Base-by-base conservation (phyloP, 2,113 vertebrate species). In the Limnothrissa miodon region DNA sequence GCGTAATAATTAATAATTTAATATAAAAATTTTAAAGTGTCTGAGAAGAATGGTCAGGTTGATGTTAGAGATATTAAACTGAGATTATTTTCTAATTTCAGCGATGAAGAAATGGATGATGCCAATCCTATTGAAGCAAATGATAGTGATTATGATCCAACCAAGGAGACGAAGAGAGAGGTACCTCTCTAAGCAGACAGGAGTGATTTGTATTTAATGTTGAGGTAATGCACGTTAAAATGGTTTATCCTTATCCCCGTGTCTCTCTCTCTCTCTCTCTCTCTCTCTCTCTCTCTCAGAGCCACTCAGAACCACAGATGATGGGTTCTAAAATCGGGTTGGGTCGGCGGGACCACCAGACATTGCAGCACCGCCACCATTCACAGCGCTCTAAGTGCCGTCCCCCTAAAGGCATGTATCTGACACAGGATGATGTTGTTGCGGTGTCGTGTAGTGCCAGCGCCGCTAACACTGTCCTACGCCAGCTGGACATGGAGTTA, bases 361-460 rank as follows among this genome's bases (percentile, higher is more conserved):
- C 96, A 48, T 95, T 99, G 87, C 96, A 96, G 87, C 98, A 99
- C 89, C 96, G 98, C 1, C 97, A 99, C 89, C 98, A 99, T 89
- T 95, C 95, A 1, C 97, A 98, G 89, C 96, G 98, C 6, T 96
- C 97, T 46, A 98, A 98, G 90, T 98, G 96, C 89, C 96, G 97
- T 0, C 98, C 98, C 0, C 98, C 98, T 5, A 99, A 99, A 93
- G 98, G 98, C 95, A 99, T 99, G 98, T 99, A 96, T 92, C 93
- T 99, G 90, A 98, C 95, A 80, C 97, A 98, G 92, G 98, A 99
- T 91, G 98, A 99, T 78, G 98, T 99, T 84, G 94, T 98, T 90
- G 97, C 97, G 2, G 96, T 99, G 66, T 99, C 98, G 90, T 98
- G 97, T 93, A 97, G 97, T 84, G 93, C 96, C 88, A 97, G 95